Percentiles rank a stretch among this genome's conserved stretches.
These are phyloP conservation scores for Siniperca undulata DNA, from an alignment of 2,797 vertebrate species.

Conservation along the genomic window DNA sequence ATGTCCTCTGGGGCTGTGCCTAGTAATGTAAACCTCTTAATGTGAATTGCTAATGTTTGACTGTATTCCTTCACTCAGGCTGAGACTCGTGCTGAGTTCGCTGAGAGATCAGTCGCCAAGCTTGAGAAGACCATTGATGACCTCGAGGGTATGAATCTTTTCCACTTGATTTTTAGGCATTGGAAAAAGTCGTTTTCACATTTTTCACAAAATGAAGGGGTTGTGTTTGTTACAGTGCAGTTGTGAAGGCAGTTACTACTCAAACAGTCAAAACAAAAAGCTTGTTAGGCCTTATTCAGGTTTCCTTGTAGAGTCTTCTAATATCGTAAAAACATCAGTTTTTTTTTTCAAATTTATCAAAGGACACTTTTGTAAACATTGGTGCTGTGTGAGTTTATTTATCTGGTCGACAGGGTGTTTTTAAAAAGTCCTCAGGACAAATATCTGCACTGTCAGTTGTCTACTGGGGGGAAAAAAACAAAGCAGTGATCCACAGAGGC, in stretches of 20 bases:
- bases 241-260: background rate
- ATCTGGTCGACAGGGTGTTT: conserved; percentile 26
- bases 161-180: conserved; percentile 34
- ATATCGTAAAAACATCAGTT: background rate
- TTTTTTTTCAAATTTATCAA: background rate
- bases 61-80: conserved; percentile 85
- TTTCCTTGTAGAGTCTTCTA: background rate
- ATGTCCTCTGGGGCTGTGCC: background rate
- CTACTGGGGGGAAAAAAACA: background rate
- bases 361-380: background rate
- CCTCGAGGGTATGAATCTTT: conserved; percentile 93
- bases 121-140: conserved; percentile 99
- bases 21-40: conserved; percentile 31
- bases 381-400: conserved; percentile 25
- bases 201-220: background rate
- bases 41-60: conserved; percentile 39
- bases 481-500: conserved; percentile 4
- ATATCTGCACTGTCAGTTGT: conserved; percentile 41
- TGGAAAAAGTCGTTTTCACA: background rate
- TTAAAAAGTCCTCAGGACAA: conserved; percentile 24
- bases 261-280: background rate
- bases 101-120: conserved; percentile 98
- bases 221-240: background rate
- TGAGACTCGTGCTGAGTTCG: conserved; percentile 98
- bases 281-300: background rate